Base-by-base conservation (phyloP, 2,113 vertebrate species). In the Vidua macroura region DNA sequence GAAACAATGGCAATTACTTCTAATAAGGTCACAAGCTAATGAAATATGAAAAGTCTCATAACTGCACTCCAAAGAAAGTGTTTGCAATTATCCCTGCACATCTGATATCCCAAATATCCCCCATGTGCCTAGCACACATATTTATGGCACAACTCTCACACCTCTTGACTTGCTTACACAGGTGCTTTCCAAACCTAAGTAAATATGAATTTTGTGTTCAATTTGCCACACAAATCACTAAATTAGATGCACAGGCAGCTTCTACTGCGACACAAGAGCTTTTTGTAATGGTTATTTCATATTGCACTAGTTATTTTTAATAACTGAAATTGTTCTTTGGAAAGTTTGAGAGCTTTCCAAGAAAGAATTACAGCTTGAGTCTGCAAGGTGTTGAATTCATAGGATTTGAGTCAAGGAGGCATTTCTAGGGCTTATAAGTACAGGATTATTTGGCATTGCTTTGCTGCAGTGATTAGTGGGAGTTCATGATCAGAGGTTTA, bases 101-200 rank as follows among this genome's bases (percentile, higher is more conserved):
- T 86, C 77, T 96, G 83, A 84, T 95, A 93, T 55, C 83, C 69
- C 79, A 92, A 88, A 83, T 52, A 66, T 46, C 31, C 46, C 83
- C 75, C 33, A 3, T 35, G 76, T 89, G 88, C 89, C 88, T 28
- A 24, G 35, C 51, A 70, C 21, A 3, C 25, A 41, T 52, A 44
- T 85, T 70, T 92, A 78, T 92, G 94, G 87, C 66, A 86, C 82
- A 90, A 49, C 33, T 67, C 59, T 86, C 33, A 21, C 69, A 81
- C 22, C 85, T 59, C 83, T 92, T 58, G 52, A 76, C 73, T 88
- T 92, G 80, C 83, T 82, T 79, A 68, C 91, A 90, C 76, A 85
- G 91, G 78, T 94, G 91, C 75, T 95, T 96, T 91, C 92, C 49
- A 95, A 87, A 49, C 39, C 68, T 75, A 90, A 95, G 69, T 72